Evolutionary conservation across 2,888 invertebrate species (phyloP).

Genomic region (Mythimna loreyi): DNA sequence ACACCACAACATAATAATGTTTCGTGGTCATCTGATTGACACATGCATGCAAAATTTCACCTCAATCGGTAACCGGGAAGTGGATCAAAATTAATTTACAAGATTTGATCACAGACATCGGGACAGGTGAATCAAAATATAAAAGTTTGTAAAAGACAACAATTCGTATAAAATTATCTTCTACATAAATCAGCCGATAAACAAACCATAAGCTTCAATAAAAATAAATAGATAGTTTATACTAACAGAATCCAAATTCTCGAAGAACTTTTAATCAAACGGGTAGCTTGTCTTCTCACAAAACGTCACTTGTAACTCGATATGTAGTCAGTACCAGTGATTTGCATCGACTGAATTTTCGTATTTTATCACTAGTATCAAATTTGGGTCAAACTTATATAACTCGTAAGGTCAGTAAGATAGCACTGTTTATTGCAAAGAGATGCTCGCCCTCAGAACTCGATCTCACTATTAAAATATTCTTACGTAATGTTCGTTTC

Average conservation of each 20-base stretch:
- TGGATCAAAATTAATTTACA: too few species aligned
- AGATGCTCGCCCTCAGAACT: constrained; percentile 13
- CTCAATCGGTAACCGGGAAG: too few species aligned
- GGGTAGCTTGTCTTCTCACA: constrained; percentile 20
- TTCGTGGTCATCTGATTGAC: too few species aligned
- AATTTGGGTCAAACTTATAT: constrained; percentile 71
- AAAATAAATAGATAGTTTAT: constrained; percentile 3
- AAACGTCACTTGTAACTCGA: constrained; percentile 33
- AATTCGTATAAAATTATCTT: background rate
- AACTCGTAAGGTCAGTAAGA: constrained; percentile 70
- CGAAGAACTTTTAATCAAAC: constrained; percentile 9
- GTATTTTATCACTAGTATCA: constrained; percentile 61
- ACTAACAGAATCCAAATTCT: constrained; percentile 24
- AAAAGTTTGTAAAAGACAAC: too few species aligned
- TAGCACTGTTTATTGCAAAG: constrained; percentile 55
- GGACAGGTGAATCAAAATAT: too few species aligned
- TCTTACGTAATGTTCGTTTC: constrained; percentile 9
- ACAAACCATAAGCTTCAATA: background rate
- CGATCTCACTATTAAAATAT: constrained; percentile 11
- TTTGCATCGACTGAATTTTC: constrained; percentile 72
- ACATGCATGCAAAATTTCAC: too few species aligned
- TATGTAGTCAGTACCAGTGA: constrained; percentile 65
- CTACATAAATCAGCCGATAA: background rate
- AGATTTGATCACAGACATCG: too few species aligned
- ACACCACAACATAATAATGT: too few species aligned